phyloP scores from a whole-genome alignment of 1,140 invertebrate species.

The Neoseiulus cucumeris region DNA sequence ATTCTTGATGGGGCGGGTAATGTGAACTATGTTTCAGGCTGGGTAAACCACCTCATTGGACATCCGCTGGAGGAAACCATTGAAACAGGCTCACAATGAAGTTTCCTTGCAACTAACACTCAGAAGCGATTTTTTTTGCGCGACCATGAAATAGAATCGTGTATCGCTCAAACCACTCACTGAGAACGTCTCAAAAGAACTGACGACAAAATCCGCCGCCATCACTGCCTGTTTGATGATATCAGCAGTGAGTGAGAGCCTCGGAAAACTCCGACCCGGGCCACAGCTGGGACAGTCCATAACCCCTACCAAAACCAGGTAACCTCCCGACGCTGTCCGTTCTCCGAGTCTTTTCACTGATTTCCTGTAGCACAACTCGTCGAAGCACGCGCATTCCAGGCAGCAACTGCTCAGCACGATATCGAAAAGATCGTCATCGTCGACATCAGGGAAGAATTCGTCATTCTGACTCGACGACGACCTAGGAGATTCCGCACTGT shows the following conservation, averaged over 20 bases:
- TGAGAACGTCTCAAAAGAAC: neutral
- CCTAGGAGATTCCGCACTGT: neutral
- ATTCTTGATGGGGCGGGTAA: too few species aligned
- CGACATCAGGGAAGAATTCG: neutral
- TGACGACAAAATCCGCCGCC: neutral
- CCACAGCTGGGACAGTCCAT: slow-evolving; percentile 2
- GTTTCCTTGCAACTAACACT: too few species aligned
- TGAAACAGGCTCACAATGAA: too few species aligned
- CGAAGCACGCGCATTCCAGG: neutral
- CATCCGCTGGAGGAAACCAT: too few species aligned
- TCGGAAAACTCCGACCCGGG: neutral
- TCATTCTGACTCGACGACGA: neutral
- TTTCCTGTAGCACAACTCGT: neutral
- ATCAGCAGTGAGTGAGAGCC: neutral
- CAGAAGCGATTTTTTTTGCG: neutral
- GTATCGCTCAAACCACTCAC: neutral
- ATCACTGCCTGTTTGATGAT: neutral
- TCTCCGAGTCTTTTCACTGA: neutral
- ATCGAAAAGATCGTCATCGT: neutral
- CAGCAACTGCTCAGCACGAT: neutral
- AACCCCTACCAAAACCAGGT: neutral
- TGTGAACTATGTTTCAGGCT: too few species aligned
- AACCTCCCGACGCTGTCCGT: neutral
- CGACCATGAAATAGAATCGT: neutral
- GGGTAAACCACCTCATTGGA: too few species aligned